A percentile compares a stretch with the other conserved stretches of the same genome.
phyloP scores from a whole-genome alignment of 2,888 invertebrate species.

The Drosophila acutilabella region DNA sequence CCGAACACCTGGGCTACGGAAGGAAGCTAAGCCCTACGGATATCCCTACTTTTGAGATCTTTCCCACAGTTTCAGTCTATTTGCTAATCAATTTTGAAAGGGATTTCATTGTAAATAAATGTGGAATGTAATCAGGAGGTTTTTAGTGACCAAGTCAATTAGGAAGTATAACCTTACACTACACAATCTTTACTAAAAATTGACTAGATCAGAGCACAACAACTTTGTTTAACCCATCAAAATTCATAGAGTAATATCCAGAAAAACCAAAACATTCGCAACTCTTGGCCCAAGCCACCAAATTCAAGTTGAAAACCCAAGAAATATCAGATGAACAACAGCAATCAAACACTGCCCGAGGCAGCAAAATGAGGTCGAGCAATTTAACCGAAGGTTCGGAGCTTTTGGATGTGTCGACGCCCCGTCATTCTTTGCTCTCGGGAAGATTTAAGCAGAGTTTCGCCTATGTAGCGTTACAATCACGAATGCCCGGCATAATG shows the following conservation, averaged over 20 bases:
- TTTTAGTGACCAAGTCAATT: neutral
- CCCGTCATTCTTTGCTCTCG: constrained; percentile 87
- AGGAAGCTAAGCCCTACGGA: constrained; percentile 41
- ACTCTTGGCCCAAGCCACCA: constrained; percentile 7
- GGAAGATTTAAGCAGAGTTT: constrained; percentile 90
- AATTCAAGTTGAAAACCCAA: constrained; percentile 21
- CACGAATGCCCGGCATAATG: constrained; percentile 94
- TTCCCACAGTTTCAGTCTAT: constrained; percentile 48
- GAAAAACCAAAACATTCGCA: neutral
- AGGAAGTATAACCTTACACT: too few species aligned
- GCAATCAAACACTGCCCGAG: neutral
- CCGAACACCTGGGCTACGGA: constrained; percentile 67
- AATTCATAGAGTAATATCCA: constrained; percentile 4
- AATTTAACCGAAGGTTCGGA: neutral
- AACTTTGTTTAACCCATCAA: constrained; percentile 23
- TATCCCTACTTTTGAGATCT: constrained; percentile 26
- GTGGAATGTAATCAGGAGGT: neutral
- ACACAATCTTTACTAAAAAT: neutral
- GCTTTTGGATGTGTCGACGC: constrained; percentile 85
- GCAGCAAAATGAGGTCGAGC: constrained; percentile 4
- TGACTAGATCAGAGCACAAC: neutral
- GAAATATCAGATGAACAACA: neutral
- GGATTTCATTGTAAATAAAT: too few species aligned
- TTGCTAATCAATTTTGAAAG: neutral
- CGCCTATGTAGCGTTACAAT: constrained; percentile 93